These are phyloP conservation scores for Eurosta solidaginis DNA, from an alignment of 1,140 invertebrate genomes.

Conservation along the genomic window DNA sequence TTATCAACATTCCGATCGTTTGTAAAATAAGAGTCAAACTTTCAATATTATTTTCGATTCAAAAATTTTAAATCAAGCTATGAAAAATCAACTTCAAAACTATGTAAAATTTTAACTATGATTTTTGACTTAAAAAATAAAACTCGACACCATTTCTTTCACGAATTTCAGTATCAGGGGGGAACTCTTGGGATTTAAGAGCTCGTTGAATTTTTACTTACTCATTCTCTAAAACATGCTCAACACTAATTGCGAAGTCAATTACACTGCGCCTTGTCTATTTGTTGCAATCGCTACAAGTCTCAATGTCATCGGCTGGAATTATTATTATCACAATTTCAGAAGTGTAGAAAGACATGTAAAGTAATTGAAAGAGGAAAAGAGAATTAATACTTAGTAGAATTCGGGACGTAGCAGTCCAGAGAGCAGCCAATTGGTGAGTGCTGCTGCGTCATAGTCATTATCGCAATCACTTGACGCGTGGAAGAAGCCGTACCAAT, in stretches of 20 bases:
- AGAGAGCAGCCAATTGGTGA: background rate
- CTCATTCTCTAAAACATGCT: background rate
- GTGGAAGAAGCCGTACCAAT: conserved; percentile 11
- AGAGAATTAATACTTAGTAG: background rate
- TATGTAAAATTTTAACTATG: no score
- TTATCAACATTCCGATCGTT: no score
- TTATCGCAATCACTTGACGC: background rate
- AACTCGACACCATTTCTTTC: no score
- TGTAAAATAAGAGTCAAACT: no score
- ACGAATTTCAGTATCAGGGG: no score
- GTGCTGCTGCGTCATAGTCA: background rate
- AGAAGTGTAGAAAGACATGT: background rate
- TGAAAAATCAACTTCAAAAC: no score
- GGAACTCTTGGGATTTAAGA: background rate
- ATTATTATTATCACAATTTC: background rate
- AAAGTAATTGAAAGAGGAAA: background rate
- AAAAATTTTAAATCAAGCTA: no score
- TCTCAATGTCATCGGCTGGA: conserved; percentile 1
- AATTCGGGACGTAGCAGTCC: background rate
- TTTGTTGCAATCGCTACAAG: background rate
- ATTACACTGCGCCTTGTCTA: background rate
- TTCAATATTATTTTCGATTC: no score
- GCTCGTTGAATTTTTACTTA: background rate
- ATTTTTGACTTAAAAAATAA: no score
- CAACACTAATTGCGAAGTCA: background rate